Conservation (phyloP, 2,888 invertebrate species). For the Eupeodes luniger region DNA sequence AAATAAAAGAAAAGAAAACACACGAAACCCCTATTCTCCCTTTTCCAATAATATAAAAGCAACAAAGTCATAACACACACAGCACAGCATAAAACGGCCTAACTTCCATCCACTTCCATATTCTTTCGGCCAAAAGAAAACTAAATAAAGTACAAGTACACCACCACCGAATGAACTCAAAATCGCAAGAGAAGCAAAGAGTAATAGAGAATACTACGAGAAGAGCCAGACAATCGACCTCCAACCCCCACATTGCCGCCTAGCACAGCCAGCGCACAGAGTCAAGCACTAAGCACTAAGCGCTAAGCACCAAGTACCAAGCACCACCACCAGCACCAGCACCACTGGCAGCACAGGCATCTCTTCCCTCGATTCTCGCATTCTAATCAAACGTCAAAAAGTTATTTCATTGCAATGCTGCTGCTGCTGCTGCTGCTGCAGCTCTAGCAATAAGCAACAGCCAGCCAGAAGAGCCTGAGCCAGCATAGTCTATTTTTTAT, state of each 20-base stretch:
- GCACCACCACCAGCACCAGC: constrained; percentile 5
- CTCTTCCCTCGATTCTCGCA: constrained; percentile 60
- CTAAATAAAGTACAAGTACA: constrained; percentile 63
- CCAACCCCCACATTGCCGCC: constrained; percentile 71
- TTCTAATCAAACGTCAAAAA: constrained; percentile 76
- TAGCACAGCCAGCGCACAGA: constrained; percentile 25
- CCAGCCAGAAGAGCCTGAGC: constrained; percentile 1
- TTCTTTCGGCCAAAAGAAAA: constrained; percentile 51
- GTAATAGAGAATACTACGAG: constrained; percentile 65
- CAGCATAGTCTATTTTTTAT: constrained; percentile 34
- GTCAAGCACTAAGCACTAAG: constrained; percentile 17
- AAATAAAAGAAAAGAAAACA: no score
- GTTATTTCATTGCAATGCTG: constrained; percentile 61
- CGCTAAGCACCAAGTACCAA: constrained; percentile 7
- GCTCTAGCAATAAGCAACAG: constrained; percentile 6
- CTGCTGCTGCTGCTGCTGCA: constrained; percentile 29
- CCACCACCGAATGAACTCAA: constrained; percentile 50
- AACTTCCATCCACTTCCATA: constrained; percentile 61
- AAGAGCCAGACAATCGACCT: constrained; percentile 75
- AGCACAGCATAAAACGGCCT: constrained; percentile 42
- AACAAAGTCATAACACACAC: constrained; percentile 42
- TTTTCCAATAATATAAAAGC: constrained; percentile 37
- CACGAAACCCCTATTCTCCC: constrained; percentile 32
- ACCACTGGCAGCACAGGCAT: constrained; percentile 9
- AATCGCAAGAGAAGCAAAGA: constrained; percentile 72